These are phyloP conservation scores for Thumatha senex DNA, from an alignment of 2,888 invertebrate genomes.

Conservation along the genomic window DNA sequence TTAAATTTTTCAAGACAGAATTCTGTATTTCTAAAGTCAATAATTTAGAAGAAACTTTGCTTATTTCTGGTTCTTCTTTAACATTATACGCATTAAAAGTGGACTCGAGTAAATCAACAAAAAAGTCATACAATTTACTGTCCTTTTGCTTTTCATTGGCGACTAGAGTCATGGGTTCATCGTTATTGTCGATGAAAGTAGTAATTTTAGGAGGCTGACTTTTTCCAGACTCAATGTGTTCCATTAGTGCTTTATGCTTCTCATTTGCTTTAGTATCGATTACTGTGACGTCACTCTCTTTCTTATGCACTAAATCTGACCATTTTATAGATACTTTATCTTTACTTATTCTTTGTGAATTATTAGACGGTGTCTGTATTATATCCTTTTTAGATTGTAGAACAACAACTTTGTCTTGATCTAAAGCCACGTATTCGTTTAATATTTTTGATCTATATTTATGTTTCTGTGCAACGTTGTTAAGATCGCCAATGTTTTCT, in stretches of 20 bases:
- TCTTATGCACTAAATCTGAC: constrained; percentile 5
- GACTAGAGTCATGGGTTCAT: constrained; percentile 32
- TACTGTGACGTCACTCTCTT: constrained; percentile 2
- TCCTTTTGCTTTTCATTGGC: constrained; percentile 28
- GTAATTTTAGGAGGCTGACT: background rate
- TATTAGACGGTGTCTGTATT: constrained; percentile 47
- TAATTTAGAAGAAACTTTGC: constrained; percentile 32
- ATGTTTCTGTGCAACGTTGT: constrained; percentile 15
- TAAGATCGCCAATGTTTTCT: background rate
- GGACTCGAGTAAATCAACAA: constrained; percentile 60
- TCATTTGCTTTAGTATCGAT: background rate
- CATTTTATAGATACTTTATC: constrained; percentile 8
- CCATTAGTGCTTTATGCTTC: background rate
- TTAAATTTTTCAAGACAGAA: constrained; percentile 44
- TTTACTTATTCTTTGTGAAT: constrained; percentile 35
- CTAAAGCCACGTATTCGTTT: constrained; percentile 26
- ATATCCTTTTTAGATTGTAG: constrained; percentile 51
- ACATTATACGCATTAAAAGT: constrained; percentile 54
- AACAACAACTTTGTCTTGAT: constrained; percentile 42
- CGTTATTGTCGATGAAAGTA: constrained; percentile 32
- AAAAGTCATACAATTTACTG: constrained; percentile 57
- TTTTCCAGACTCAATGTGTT: background rate
- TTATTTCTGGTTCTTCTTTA: constrained; percentile 21
- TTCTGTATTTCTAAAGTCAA: constrained; percentile 50
- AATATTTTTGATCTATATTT: constrained; percentile 44